Evolutionary conservation across 2,797 vertebrate species (phyloP), one percentile per base, ranked within the genome.

Genomic region (Bovichtus diacanthus): DNA sequence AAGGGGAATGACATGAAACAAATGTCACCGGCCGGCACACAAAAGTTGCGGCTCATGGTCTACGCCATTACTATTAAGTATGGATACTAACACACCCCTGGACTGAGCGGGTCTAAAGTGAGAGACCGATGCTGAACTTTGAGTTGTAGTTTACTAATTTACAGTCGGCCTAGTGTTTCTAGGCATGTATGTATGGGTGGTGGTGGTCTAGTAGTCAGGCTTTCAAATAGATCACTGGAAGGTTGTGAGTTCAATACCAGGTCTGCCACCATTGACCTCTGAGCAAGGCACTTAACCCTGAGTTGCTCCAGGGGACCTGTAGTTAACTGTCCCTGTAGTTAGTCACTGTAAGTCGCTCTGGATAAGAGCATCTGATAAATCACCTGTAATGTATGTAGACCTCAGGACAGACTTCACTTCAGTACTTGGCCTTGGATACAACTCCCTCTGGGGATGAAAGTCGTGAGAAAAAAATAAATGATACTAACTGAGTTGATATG

Each of bases 61-160:
- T 19, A 29, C 6, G 1, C 34, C n/a, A 11, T 58, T 7, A 38
- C 10, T 25, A 47, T 27, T 31, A 21, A 10, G 19, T 34, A 2
- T 34, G 9, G 2, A 29, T 10, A n/a, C 54, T 3, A 54, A 54
- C 31, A 31, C 5, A 43, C 15, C 9, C 16, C 0, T 18, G 9
- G 4, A 21, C 39, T 23, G 27, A 11, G 27, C 31, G 9, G 2
- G 51, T 55, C 19, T 23, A 16, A 21, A 23, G 29, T 18, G 66
- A 46, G 27, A 8, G 4, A 13, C 15, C 2, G 12, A 50, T 41
- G 9, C 11, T 21, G 10, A 39, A 12, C 16, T 19, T n/a, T 0
- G 0, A 41, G 0, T 1, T 39, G 4, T 16, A 19, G 5, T 2
- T 27, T n/a, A n/a, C n/a, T 15, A 3, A 36, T 10, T 12, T 16